Base-by-base conservation (phyloP, 2,888 invertebrate species). In the Plutella xylostella region DNA sequence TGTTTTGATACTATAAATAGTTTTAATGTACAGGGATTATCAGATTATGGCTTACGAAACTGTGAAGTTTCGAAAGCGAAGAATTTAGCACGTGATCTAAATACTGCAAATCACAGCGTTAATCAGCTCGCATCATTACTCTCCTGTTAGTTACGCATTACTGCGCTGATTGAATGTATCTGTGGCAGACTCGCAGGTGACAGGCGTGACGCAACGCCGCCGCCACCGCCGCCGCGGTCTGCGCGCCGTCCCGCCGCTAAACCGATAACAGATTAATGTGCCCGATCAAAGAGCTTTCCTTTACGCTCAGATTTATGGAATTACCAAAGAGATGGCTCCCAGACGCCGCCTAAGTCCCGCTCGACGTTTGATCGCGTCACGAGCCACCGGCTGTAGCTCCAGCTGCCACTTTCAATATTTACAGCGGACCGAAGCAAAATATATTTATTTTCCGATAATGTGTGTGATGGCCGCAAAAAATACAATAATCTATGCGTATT, bases 191-290 rank as follows among this genome's bases (percentile, higher is more conserved):
- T 25, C 25, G 6, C 6, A 25, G 25, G 25, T 25, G 25, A 7
- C 25, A 25, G 25, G 6, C 25, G 25, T 25, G 6, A 9, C 25
- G 5, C 25, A 5, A 9, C 25, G 5, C 25, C 77, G 77, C 77
- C 79, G 82, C 66, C 72, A 72, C 56, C 51, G 52, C 59, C 55
- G 53, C 65, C 14, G 2, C 11, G 57, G 74, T 72, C 75, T 75
- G 73, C 64, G 55, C 56, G 51, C 59, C 58, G 68, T 73, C 75
- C 62, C 66, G 67, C 65, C 68, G 70, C 66, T 65, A 68, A 70
- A 77, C 77, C 60, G 68, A 72, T 76, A 74, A 73, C 73, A 72
- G 65, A 78, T 80, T 72, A 76, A 72, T 64, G 60, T 68, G 65
- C 52, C 69, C 65, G 78, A 80, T 82, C 78, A 77, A 78, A 79